Base-by-base conservation (phyloP, 2,888 invertebrate species). In the Harpagoxenus sublaevis region DNA sequence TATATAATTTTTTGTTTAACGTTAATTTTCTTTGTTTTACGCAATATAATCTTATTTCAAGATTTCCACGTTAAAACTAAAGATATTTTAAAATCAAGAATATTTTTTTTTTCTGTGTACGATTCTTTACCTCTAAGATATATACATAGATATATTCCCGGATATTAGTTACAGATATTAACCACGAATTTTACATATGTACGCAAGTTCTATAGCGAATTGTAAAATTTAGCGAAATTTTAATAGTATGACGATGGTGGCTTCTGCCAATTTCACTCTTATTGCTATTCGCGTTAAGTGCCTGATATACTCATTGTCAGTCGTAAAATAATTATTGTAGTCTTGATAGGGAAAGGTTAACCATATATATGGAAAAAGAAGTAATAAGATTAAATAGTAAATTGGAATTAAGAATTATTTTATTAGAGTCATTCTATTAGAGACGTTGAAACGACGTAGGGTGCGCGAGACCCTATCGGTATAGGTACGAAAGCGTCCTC, bases 361-460 rank as follows among this genome's bases (percentile, higher is more conserved):
- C n/a, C 3, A 18, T n/a, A n/a, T n/a, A n/a, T n/a, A n/a, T 12
- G n/a, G 28, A 31, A 35, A 45, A 10, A 55, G 8, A 48, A 48
- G 12, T 18, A 60, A 45, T 60, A 3, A 5, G 9, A 45, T n/a
- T n/a, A 63, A 63, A 74, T 28, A 28, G 8, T 31, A 74, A 28
- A 74, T 0, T 6, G 39, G 8, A 62, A 62, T n/a, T n/a, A 15
- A 31, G n/a, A 31, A 9, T 57, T 39, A 42, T 18, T 42, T 6
- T 65, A 63, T 63, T 12, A 65, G 39, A 51, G 10, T 68, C 31
- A 51, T 53, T 53, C 51, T 53, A 35, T 71, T 71, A 23, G 31
- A 28, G 6, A 4, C n/a, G 2, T 48, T 60, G 42, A 35, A n/a
- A 35, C 9, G 48, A 62, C 45, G 39, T 45, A 45, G 74, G 48